phyloP scores from a whole-genome alignment of 1,140 invertebrate genomes.

The Drosophila arizonae region DNA sequence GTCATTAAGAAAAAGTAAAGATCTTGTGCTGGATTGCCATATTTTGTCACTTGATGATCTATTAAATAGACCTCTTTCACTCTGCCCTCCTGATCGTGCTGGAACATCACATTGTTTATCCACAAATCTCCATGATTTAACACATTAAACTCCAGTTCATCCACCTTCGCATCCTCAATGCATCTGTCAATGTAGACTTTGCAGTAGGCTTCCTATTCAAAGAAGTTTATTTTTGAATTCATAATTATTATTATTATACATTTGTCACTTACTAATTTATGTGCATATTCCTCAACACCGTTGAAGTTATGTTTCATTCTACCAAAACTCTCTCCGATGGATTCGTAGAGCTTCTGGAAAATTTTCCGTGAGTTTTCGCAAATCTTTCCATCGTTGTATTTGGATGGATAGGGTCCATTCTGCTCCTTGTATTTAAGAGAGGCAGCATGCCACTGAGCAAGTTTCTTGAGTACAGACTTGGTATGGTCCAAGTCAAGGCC shows the following conservation, averaged over 20 bases:
- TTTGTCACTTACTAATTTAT: slow-evolving; percentile 45
- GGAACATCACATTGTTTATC: slow-evolving; percentile 87
- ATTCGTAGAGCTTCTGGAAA: slow-evolving; percentile 17
- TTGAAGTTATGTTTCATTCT: slow-evolving; percentile 10
- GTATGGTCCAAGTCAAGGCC: slow-evolving; percentile 84
- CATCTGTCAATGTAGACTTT: slow-evolving; percentile 23
- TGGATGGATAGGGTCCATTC: slow-evolving; percentile 45
- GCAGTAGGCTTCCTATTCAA: slow-evolving; percentile 17
- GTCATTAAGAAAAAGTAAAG: slow-evolving; percentile 51
- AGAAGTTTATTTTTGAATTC: neutral
- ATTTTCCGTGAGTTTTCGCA: slow-evolving; percentile 16
- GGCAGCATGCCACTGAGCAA: slow-evolving; percentile 85
- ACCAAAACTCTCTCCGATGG: neutral
- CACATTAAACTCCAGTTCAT: slow-evolving; percentile 84
- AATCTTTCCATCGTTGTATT: slow-evolving; percentile 29
- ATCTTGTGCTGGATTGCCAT: slow-evolving; percentile 55
- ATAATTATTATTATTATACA: too few species aligned
- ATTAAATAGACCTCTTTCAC: slow-evolving; percentile 84
- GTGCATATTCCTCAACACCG: slow-evolving; percentile 19
- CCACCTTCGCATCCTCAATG: slow-evolving; percentile 34
- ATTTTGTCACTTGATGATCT: slow-evolving; percentile 51
- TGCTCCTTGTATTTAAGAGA: slow-evolving; percentile 75
- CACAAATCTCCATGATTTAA: slow-evolving; percentile 87
- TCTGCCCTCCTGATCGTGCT: slow-evolving; percentile 83
- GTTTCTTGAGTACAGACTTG: slow-evolving; percentile 83